A percentile compares a stretch with the other conserved stretches of the same genome.
phyloP scores from a whole-genome alignment of 2,113 vertebrate genomes.

The Todiramphus chloris region DNA sequence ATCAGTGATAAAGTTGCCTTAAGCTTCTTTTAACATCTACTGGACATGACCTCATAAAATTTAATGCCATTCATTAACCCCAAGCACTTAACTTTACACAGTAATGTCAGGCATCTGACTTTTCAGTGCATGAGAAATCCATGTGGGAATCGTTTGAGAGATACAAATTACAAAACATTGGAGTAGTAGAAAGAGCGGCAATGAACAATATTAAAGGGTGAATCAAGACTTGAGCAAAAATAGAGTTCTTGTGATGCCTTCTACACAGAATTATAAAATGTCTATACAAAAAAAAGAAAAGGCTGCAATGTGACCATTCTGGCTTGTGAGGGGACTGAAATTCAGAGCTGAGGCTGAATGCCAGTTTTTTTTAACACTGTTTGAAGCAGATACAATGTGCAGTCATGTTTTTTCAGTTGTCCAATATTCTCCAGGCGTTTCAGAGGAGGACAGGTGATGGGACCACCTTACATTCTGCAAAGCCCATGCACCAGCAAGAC shows the following conservation, averaged over 20 bases:
- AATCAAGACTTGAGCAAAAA: neutral
- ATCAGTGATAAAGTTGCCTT: conserved; percentile 62
- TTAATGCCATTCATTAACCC: conserved; percentile 72
- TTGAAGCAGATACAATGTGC: neutral
- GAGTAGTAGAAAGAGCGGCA: neutral
- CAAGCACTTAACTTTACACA: conserved; percentile 68
- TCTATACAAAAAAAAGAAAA: neutral
- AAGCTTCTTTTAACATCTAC: conserved; percentile 67
- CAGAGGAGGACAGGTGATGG: neutral
- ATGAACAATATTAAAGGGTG: conserved; percentile 16
- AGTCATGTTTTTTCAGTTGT: fast-evolving
- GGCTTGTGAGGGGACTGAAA: neutral
- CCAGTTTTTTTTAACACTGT: neutral
- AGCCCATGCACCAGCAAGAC: neutral
- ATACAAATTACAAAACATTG: conserved; percentile 58
- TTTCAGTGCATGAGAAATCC: conserved; percentile 64
- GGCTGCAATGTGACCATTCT: neutral
- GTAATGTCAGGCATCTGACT: conserved; percentile 67
- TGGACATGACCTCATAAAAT: conserved; percentile 73
- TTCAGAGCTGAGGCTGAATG: neutral
- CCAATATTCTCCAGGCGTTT: neutral
- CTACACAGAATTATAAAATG: neutral
- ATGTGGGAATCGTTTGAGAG: conserved; percentile 59
- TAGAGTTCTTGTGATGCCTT: neutral
- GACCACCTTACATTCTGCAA: neutral